These are phyloP conservation scores for Onychomys torridus DNA, from an alignment of 2,797 vertebrate genomes.

Conservation along the genomic window DNA sequence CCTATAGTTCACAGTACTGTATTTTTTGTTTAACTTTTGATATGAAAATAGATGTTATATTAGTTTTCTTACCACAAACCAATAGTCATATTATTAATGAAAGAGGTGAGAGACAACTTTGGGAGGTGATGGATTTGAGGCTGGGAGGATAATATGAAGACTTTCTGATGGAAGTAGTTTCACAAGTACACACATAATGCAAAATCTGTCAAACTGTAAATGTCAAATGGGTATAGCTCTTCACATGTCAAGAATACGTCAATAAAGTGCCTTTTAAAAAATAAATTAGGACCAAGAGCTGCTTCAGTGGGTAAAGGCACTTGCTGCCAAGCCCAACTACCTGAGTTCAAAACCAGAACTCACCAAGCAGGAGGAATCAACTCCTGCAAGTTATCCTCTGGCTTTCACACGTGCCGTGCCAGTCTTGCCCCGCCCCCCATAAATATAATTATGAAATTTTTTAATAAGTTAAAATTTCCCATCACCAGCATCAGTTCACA, in stretches of 20 bases:
- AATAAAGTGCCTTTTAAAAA: not conserved
- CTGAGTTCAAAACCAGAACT: not conserved
- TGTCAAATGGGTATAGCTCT: not conserved
- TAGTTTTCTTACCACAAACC: not conserved
- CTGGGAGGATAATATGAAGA: not conserved
- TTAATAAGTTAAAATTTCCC: not conserved
- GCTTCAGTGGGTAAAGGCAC: not conserved
- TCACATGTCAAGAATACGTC: not conserved
- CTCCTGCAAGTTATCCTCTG: not conserved
- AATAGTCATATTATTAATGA: not conserved
- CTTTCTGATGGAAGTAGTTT: not conserved
- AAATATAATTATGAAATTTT: not conserved
- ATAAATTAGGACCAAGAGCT: not conserved
- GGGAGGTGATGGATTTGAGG: not conserved
- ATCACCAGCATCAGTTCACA: not conserved
- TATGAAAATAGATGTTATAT: not conserved
- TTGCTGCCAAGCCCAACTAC: too few relatives aligned
- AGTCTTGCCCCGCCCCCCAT: too few relatives aligned
- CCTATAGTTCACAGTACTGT: not conserved
- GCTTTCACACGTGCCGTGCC: not conserved
- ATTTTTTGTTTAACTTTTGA: not conserved
- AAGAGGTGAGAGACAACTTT: not conserved
- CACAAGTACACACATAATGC: not conserved
- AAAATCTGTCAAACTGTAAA: not conserved
- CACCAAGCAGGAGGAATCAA: not conserved